Evolutionary conservation across 2,113 vertebrate genomes (phyloP).

Genomic region (Sclerurus mexicanus): DNA sequence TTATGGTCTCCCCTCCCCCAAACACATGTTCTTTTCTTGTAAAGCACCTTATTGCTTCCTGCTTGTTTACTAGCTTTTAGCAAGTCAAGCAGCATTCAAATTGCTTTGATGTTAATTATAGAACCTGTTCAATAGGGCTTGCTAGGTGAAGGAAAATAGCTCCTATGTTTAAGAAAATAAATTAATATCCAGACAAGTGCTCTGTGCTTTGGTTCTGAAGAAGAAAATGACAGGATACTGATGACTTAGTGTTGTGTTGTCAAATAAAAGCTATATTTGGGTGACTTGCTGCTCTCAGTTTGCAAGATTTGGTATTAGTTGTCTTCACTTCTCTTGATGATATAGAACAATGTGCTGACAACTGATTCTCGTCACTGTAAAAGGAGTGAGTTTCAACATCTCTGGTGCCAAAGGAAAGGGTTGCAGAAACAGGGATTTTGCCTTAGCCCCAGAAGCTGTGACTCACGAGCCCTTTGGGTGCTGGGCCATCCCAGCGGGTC

Average conservation of each 20-base stretch:
- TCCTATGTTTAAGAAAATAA: slow-evolving; percentile 37
- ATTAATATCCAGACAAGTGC: neutral
- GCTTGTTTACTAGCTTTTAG: slow-evolving; percentile 40
- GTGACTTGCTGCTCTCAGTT: neutral
- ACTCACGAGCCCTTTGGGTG: rapidly evolving
- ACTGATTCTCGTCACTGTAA: neutral
- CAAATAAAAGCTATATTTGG: neutral
- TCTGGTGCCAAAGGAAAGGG: neutral
- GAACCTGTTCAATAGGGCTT: slow-evolving; percentile 30
- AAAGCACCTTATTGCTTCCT: slow-evolving; percentile 44
- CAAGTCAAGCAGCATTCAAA: slow-evolving; percentile 52
- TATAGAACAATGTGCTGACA: neutral
- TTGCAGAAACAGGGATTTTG: neutral
- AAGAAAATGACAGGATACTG: neutral
- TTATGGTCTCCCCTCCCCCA: slow-evolving; percentile 1
- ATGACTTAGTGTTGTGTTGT: neutral
- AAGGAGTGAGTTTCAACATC: neutral
- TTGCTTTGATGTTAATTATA: slow-evolving; percentile 65
- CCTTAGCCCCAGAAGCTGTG: neutral
- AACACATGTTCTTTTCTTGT: slow-evolving; percentile 44
- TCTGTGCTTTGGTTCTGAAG: neutral
- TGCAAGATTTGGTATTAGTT: neutral
- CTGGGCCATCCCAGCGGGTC: neutral
- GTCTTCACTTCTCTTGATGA: neutral
- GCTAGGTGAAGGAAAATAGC: slow-evolving; percentile 34